These are phyloP conservation scores for Cynoglossus semilaevis DNA, from an alignment of 2,113 vertebrate genomes.

Conservation along the genomic window DNA sequence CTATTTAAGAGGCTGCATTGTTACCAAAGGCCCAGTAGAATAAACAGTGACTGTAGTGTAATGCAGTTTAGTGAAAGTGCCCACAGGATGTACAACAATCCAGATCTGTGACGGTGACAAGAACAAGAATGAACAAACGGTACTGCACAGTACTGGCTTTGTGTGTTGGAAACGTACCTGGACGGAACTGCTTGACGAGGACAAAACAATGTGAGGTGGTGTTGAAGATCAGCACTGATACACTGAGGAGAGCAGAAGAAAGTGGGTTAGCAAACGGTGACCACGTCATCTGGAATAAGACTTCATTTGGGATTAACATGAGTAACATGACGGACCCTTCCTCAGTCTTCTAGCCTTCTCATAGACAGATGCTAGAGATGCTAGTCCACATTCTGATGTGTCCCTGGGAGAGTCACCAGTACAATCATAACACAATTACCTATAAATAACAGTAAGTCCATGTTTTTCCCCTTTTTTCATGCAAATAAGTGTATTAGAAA, in stretches of 20 bases:
- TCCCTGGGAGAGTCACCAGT: no score
- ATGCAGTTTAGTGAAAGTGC: conserved; percentile 30
- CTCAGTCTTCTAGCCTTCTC: no score
- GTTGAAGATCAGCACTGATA: conserved; percentile 91
- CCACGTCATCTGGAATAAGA: no score
- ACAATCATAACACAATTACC: no score
- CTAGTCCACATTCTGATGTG: no score
- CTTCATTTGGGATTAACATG: no score
- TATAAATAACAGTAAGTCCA: no score
- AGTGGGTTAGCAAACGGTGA: not conserved
- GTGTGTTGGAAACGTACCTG: conserved; percentile 73
- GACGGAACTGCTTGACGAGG: conserved; percentile 92
- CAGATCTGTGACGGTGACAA: conserved; percentile 24
- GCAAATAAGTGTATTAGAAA: no score
- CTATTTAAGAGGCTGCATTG: conserved; percentile 63
- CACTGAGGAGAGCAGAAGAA: conserved; percentile 62
- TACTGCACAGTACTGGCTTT: not conserved
- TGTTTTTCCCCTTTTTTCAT: no score
- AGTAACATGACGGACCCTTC: no score
- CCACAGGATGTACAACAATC: conserved; percentile 37
- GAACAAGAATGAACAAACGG: conserved; percentile 11
- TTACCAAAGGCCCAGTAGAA: conserved; percentile 37
- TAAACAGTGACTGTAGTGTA: conserved; percentile 42
- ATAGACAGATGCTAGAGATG: no score
- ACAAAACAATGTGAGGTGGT: conserved; percentile 87